Evolutionary conservation across 1,140 invertebrate genomes (phyloP).

Genomic region (Aphidius gifuensis): DNA sequence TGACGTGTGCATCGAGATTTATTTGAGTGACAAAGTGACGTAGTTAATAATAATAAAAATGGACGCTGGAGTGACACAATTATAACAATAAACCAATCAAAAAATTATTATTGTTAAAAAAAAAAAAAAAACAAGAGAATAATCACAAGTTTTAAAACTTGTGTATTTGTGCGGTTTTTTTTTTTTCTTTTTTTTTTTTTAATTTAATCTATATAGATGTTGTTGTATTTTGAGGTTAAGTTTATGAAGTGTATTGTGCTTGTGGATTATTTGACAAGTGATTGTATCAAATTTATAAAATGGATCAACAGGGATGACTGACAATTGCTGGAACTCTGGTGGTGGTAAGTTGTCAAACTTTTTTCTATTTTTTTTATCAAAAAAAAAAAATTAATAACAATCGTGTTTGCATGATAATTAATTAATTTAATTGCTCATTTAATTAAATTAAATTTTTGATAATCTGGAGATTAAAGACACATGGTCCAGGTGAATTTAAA

Average conservation of each 20-base stretch:
- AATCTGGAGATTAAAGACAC: conserved; percentile 17
- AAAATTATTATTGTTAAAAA: neutral
- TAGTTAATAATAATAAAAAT: conserved; percentile 29
- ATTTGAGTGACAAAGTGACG: conserved; percentile 32
- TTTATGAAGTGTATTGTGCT: too few species aligned
- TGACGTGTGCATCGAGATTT: conserved; percentile 16
- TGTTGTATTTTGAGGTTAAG: too few species aligned
- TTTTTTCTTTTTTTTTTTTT: too few species aligned
- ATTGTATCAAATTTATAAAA: conserved; percentile 16
- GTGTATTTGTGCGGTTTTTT: too few species aligned
- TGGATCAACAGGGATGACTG: conserved; percentile 62
- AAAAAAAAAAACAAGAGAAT: conserved; percentile 10
- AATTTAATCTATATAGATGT: too few species aligned
- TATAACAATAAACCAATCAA: conserved; percentile 39
- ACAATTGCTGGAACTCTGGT: conserved; percentile 63
- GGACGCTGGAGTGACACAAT: conserved; percentile 42
- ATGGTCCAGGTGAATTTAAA: conserved; percentile 10
- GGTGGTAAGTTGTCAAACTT: conserved; percentile 64
- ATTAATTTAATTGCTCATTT: conserved; percentile 5
- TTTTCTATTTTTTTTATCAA: too few species aligned
- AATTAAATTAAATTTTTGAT: neutral
- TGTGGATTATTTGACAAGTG: too few species aligned
- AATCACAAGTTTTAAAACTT: conserved; percentile 34
- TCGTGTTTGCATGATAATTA: conserved; percentile 27
- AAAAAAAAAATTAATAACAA: too few species aligned